Base-by-base conservation (phyloP, 2,113 vertebrate species). In the Oryzias woworae region DNA sequence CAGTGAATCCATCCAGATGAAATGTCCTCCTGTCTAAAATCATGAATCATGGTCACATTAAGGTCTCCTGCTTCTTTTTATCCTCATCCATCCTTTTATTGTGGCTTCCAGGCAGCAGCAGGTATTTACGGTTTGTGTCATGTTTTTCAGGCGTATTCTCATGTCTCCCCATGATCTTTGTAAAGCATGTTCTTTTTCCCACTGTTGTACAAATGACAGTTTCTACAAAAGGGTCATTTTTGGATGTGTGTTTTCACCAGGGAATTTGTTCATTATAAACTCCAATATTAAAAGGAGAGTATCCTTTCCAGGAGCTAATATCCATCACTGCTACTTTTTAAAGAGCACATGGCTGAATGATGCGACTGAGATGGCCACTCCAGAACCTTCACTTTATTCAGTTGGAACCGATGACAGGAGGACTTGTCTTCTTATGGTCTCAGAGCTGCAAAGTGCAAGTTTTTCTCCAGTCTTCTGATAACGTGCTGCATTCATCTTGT, bases 1-100 rank as follows among this genome's bases (percentile, higher is more conserved):
- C 62, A 6, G 66, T 66, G 58, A 76, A 78, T 69, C 74, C 62
- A n/a, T 57, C 61, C 53, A 70, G 63, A 81, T 72, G 72, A 80
- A 82, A 80, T 16, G 56, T 60, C 53, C 14, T 54, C 44, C 57
- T 24, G 53, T 73, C 74, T 64, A 48, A 71, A 71, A 54, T 66
- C 71, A 60, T 73, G 73, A 75, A 75, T 67, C 78, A 77, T 57
- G 55, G 59, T 2, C 65, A 64, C 66, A 47, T 69, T 75, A 31
- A 45, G 28, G 48, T 53, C 42, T 59, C 1, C 49, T 41, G 69
- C 69, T 47, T 69, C 80, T 75, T 71, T 78, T 78, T 61, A 77
- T 84, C 62, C 63, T 57, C 66, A 73, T 65, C 58, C 31, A 26
- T 71, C 75, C 62, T 71, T 75, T 80, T 42, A 59, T 63, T 50